These are phyloP conservation scores for Norana najaformis DNA, from an alignment of 2,888 invertebrate species.

Conservation along the genomic window DNA sequence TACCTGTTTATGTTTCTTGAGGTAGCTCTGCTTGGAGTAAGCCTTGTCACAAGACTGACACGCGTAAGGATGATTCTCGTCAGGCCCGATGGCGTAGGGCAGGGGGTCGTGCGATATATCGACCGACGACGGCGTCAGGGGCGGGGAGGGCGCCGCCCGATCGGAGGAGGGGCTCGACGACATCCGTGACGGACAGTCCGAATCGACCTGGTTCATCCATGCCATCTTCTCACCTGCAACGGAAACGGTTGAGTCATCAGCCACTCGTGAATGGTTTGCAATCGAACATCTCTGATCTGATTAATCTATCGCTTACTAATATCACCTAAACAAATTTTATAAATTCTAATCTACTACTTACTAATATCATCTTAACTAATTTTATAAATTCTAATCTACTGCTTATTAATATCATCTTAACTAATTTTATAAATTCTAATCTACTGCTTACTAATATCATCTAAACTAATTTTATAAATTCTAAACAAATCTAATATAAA, in stretches of 20 bases:
- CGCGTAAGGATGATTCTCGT: slow-evolving; percentile 80
- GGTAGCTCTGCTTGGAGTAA: slow-evolving; percentile 81
- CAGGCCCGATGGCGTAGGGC: slow-evolving; percentile 63
- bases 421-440: no score
- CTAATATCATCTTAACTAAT: no score
- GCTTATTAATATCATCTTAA: no score
- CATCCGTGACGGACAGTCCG: background rate
- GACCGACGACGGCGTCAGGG: slow-evolving; percentile 26
- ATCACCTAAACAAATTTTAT: no score
- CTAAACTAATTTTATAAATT: no score
- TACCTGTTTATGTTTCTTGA: slow-evolving; percentile 92
- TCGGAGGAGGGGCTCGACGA: background rate
- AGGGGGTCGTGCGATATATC: slow-evolving; percentile 32
- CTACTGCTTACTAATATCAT: no score
- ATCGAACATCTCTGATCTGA: no score
- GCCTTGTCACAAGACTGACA: slow-evolving; percentile 91
- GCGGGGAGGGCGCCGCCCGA: slow-evolving; percentile 20
- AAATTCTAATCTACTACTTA: no score
- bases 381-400: no score
- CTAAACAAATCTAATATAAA: background rate
- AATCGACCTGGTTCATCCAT: slow-evolving; percentile 2
- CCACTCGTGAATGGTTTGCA: no score
- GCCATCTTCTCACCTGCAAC: background rate
- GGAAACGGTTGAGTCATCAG: background rate
- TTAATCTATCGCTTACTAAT: no score